A percentile compares a stretch with the other conserved stretches of the same genome.
Conservation (phyloP, 23 tunicate species). For the Halocynthia roretzi region DNA sequence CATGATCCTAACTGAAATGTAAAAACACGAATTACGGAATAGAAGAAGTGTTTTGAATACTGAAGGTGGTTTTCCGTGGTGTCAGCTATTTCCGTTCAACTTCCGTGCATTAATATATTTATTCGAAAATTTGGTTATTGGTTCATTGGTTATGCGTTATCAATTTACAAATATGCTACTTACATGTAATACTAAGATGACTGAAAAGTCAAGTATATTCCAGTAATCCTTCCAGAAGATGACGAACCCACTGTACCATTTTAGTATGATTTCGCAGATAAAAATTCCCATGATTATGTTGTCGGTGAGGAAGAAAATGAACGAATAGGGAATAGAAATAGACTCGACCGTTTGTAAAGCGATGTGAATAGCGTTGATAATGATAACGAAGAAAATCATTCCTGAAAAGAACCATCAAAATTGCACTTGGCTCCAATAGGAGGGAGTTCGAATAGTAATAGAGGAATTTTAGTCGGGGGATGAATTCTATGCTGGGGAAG, state of each 20-base stretch:
- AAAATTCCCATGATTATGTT: constrained; percentile 79
- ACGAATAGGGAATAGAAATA: constrained; percentile 50
- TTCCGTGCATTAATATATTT: no score
- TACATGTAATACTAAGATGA: constrained; percentile 64
- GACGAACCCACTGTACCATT: constrained; percentile 86
- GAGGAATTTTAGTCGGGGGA: neutral
- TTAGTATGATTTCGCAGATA: constrained; percentile 68
- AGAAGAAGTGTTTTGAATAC: neutral
- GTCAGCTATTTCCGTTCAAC: neutral
- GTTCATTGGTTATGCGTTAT: neutral
- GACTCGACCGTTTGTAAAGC: constrained; percentile 72
- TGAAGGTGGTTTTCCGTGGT: neutral
- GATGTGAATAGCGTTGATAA: constrained; percentile 68
- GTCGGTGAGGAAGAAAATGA: constrained; percentile 51
- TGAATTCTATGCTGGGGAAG: neutral
- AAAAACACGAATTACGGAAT: neutral
- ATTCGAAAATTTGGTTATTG: neutral
- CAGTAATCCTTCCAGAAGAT: constrained; percentile 94
- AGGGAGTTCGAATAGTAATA: neutral
- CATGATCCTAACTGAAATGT: constrained; percentile 56
- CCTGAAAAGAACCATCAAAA: constrained; percentile 25
- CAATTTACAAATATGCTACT: neutral
- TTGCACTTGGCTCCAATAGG: constrained; percentile 6
- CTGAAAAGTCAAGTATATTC: constrained; percentile 78
- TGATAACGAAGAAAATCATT: constrained; percentile 56